These are phyloP conservation scores for Formica selysi DNA, from an alignment of 1,140 invertebrate genomes.

Conservation along the genomic window DNA sequence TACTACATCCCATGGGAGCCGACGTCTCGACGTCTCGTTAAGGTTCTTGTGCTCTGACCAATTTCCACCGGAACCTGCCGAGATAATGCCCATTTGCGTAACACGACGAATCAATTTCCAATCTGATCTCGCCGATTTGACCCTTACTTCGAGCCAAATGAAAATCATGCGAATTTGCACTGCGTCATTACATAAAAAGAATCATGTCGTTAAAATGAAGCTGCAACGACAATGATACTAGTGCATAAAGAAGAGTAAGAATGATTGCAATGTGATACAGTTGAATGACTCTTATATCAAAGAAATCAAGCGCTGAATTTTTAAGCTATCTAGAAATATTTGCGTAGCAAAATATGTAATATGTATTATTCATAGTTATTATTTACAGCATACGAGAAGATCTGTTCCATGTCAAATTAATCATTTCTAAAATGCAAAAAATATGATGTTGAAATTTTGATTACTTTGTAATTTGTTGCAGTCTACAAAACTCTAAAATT, in stretches of 20 bases:
- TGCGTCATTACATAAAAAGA: background rate
- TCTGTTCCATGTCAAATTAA: background rate
- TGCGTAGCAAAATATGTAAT: background rate
- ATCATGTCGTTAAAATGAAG: background rate
- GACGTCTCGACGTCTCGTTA: slow-evolving; percentile 42
- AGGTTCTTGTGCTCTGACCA: slow-evolving; percentile 43
- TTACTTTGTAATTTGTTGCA: background rate
- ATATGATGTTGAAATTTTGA: background rate
- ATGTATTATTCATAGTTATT: background rate
- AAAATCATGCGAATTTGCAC: background rate
- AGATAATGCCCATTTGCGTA: slow-evolving; percentile 54
- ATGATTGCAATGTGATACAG: background rate
- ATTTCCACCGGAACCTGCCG: slow-evolving; percentile 22
- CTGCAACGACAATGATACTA: background rate
- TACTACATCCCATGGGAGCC: background rate
- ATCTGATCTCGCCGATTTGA: slow-evolving; percentile 14
- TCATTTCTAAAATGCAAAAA: background rate
- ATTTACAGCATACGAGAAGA: background rate
- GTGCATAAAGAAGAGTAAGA: background rate
- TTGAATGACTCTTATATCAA: background rate
- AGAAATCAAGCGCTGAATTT: background rate
- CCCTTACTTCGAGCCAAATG: background rate
- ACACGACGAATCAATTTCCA: slow-evolving; percentile 51
- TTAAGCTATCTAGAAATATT: background rate
- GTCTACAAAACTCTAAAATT: background rate